A percentile compares a stretch with the other conserved stretches of the same genome.
These are phyloP conservation scores for Danaus chrysippus DNA, from an alignment of 2,888 invertebrate genomes.

Conservation along the genomic window DNA sequence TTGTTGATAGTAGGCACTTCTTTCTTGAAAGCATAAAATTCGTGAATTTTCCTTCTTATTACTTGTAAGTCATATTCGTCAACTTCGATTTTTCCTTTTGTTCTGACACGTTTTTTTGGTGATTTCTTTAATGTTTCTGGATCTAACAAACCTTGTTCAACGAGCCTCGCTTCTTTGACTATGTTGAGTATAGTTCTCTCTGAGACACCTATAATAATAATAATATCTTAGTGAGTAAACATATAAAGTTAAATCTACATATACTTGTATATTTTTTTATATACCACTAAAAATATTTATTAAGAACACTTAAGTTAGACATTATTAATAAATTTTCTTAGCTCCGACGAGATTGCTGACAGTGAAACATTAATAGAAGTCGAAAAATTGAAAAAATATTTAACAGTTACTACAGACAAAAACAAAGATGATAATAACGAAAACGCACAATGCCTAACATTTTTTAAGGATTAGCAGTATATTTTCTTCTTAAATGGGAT, in stretches of 20 bases:
- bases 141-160: conserved; percentile 68
- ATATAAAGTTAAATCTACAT: not conserved
- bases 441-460: too few relatives aligned
- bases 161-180: conserved; percentile 67
- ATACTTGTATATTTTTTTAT: too few relatives aligned
- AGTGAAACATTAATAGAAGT: too few relatives aligned
- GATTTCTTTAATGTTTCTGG: conserved; percentile 66
- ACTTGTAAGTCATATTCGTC: conserved; percentile 71
- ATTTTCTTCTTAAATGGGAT: too few relatives aligned
- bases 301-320: too few relatives aligned
- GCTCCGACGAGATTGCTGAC: too few relatives aligned
- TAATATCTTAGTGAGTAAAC: not conserved
- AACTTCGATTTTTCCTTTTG: conserved; percentile 71
- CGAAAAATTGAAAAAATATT: too few relatives aligned
- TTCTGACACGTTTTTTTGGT: conserved; percentile 66
- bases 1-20: conserved; percentile 73
- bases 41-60: conserved; percentile 68
- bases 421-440: too few relatives aligned
- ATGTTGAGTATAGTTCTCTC: conserved; percentile 70
- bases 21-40: conserved; percentile 71
- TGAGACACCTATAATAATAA: conserved; percentile 58
- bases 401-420: too few relatives aligned
- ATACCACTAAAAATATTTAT: too few relatives aligned
- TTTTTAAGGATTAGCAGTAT: too few relatives aligned
- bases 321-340: too few relatives aligned